These are phyloP conservation scores for Leptinotarsa texana DNA, from an alignment of 1,140 invertebrate genomes.

Conservation along the genomic window DNA sequence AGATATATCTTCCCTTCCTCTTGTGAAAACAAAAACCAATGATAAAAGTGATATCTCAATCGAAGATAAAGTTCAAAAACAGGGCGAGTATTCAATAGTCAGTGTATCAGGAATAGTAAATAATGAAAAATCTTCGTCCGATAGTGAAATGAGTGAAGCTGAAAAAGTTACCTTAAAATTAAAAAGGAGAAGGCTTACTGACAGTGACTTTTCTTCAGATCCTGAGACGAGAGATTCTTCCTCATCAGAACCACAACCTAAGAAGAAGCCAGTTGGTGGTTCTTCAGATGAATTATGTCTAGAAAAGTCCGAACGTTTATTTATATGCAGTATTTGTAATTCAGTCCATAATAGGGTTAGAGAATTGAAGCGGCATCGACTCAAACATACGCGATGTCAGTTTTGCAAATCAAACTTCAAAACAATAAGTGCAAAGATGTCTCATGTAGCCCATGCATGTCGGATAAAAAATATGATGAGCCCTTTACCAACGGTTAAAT, in stretches of 20 bases:
- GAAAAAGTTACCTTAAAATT: neutral
- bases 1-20: neutral
- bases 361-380: conserved; percentile 34
- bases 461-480: conserved; percentile 33
- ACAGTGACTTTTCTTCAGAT: conserved; percentile 7
- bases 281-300: neutral
- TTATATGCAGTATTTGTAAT: conserved; percentile 31
- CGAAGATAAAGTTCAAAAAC: too few species aligned
- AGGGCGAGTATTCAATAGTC: too few species aligned
- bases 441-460: conserved; percentile 33
- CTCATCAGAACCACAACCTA: neutral
- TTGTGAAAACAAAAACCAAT: neutral
- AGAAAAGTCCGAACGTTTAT: neutral
- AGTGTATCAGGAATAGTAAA: too few species aligned
- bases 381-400: conserved; percentile 37
- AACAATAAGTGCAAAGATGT: conserved; percentile 24
- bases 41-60: too few species aligned
- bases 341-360: conserved; percentile 25
- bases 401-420: conserved; percentile 39
- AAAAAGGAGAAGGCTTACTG: neutral
- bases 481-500: conserved; percentile 12
- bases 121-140: too few species aligned
- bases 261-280: neutral
- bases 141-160: too few species aligned
- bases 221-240: neutral